Percentiles rank a stretch among this genome's conserved stretches.
phyloP scores from a whole-genome alignment of 2,113 vertebrate genomes.

The Lophochroa leadbeateri region DNA sequence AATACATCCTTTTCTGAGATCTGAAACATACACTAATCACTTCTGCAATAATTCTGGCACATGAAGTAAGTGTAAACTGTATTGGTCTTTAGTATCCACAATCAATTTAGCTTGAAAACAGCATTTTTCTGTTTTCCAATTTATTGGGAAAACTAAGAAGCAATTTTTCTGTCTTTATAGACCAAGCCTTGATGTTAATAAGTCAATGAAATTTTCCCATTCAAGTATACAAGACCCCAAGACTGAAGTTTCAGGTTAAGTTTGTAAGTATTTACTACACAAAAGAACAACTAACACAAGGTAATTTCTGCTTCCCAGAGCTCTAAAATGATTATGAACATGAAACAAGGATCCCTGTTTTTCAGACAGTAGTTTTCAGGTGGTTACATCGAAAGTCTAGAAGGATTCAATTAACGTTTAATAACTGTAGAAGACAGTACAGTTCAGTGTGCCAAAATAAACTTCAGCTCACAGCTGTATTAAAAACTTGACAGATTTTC shows the following conservation, averaged over 20 bases:
- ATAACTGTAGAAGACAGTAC: neutral
- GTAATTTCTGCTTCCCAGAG: neutral
- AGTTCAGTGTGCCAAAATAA: constrained; percentile 25
- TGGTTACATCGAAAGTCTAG: neutral
- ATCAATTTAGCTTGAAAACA: neutral
- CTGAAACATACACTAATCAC: neutral
- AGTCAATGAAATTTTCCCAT: neutral
- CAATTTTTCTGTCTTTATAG: neutral
- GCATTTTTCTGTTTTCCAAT: neutral
- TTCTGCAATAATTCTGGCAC: neutral
- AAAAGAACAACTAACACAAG: neutral
- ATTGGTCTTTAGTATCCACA: neutral
- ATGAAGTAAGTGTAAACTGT: neutral
- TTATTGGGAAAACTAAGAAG: neutral
- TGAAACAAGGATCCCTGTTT: neutral
- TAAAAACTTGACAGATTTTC: constrained; percentile 32
- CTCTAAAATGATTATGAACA: neutral
- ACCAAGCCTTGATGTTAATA: neutral
- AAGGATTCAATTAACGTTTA: constrained; percentile 22
- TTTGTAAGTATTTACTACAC: neutral
- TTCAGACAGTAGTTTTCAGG: neutral
- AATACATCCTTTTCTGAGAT: neutral
- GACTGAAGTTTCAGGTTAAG: neutral
- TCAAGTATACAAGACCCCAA: neutral
- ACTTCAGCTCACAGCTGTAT: constrained; percentile 18